Conservation (phyloP, 1,140 invertebrate genomes). For the Drosophila hydei region DNA sequence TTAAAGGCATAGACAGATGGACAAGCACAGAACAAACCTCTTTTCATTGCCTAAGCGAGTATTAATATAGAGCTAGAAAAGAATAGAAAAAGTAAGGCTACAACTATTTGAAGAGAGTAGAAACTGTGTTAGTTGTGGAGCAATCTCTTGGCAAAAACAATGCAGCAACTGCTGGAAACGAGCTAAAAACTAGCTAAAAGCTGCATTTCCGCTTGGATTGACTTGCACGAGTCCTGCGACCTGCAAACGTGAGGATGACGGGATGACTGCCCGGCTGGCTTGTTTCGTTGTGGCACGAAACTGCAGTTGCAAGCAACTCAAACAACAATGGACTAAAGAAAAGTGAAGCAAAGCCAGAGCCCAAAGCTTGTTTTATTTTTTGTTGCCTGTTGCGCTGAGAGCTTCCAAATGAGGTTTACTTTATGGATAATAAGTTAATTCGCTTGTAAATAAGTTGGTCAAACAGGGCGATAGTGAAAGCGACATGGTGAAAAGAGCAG, state of each 20-base stretch:
- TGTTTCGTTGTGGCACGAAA: slow-evolving; percentile 56
- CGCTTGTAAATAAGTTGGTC: slow-evolving; percentile 80
- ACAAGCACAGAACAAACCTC: slow-evolving; percentile 18
- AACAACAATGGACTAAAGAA: slow-evolving; percentile 68
- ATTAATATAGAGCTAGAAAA: slow-evolving; percentile 33
- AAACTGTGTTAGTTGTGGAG: slow-evolving; percentile 74
- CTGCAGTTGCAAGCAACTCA: slow-evolving; percentile 68
- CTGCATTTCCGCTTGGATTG: slow-evolving; percentile 79
- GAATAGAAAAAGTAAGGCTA: slow-evolving; percentile 23
- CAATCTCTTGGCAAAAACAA: slow-evolving; percentile 60
- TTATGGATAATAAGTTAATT: slow-evolving; percentile 81
- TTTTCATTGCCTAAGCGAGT: neutral
- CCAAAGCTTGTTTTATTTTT: slow-evolving; percentile 17
- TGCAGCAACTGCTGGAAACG: slow-evolving; percentile 53
- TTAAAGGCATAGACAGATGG: too few species aligned
- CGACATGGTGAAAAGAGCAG: neutral
- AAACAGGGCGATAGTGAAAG: slow-evolving; percentile 35
- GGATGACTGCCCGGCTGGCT: slow-evolving; percentile 21
- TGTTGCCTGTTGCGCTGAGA: slow-evolving; percentile 70
- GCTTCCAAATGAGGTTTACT: slow-evolving; percentile 76
- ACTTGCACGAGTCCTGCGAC: slow-evolving; percentile 55
- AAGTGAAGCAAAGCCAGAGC: slow-evolving; percentile 30
- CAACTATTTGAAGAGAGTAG: slow-evolving; percentile 57
- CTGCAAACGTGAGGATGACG: slow-evolving; percentile 17
- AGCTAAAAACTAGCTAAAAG: slow-evolving; percentile 80